Conservation (phyloP, 30 jellyfish, hydroid and myxozoan species). For the Sanderia malayensis region DNA sequence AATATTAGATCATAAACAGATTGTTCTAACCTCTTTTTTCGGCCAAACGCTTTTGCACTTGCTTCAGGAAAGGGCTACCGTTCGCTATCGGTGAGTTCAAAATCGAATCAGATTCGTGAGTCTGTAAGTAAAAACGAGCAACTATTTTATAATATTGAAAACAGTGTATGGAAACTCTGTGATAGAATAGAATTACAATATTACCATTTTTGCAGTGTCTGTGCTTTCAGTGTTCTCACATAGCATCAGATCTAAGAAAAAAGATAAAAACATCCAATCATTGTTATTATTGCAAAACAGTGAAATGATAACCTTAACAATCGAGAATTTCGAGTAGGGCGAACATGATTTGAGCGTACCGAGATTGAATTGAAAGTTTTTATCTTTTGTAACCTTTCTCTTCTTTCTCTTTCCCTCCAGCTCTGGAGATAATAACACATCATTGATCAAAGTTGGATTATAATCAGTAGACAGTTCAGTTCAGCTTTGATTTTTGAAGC, state of each 20-base stretch:
- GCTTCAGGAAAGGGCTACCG: conserved; percentile 43
- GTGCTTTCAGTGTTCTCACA: conserved; percentile 39
- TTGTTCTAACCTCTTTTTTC: conserved; percentile 59
- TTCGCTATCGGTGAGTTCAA: conserved; percentile 41
- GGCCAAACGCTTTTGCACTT: conserved; percentile 35
- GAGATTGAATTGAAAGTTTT: conserved; percentile 24
- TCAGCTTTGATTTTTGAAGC: too few species aligned
- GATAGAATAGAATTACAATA: neutral
- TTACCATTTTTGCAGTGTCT: conserved; percentile 42
- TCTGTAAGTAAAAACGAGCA: conserved; percentile 12
- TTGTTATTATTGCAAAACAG: too few species aligned
- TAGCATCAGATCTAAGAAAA: conserved; percentile 13
- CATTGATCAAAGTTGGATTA: too few species aligned
- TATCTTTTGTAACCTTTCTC: conserved; percentile 21
- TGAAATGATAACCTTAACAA: too few species aligned
- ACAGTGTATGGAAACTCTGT: too few species aligned
- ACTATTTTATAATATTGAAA: too few species aligned
- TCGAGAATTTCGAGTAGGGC: too few species aligned
- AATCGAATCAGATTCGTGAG: conserved; percentile 22
- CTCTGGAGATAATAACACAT: conserved; percentile 9
- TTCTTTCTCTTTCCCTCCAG: conserved; percentile 35
- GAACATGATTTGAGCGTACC: too few species aligned
- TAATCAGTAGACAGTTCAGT: too few species aligned
- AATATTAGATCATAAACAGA: too few species aligned
- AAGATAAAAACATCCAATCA: too few species aligned